Conservation (phyloP, 2,888 invertebrate species). For the Pteria penguin region DNA sequence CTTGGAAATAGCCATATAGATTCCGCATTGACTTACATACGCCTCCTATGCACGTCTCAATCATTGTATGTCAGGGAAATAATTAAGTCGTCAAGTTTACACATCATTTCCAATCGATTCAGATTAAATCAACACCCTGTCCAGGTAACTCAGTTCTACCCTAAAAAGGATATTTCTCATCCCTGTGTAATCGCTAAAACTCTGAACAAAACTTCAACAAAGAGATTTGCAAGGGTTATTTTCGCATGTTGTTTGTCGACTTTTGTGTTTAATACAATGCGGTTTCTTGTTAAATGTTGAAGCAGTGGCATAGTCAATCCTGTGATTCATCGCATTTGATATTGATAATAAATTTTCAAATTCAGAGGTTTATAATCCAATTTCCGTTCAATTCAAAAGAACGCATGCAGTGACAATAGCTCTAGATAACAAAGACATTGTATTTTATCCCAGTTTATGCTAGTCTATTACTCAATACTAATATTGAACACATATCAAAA, state of each 20-base stretch:
- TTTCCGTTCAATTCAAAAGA: not conserved
- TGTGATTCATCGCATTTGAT: not conserved
- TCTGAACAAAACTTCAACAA: not conserved
- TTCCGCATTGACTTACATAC: too few relatives aligned
- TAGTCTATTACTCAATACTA: too few relatives aligned
- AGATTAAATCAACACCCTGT: not conserved
- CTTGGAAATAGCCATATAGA: too few relatives aligned
- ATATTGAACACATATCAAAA: too few relatives aligned
- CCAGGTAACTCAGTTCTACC: not conserved
- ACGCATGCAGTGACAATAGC: not conserved
- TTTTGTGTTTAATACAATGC: not conserved
- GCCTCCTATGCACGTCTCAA: too few relatives aligned
- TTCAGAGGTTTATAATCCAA: not conserved
- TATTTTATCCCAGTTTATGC: too few relatives aligned
- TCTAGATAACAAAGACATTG: too few relatives aligned
- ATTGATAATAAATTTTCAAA: not conserved
- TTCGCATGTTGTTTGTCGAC: not conserved
- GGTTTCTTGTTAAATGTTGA: not conserved
- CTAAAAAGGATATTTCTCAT: not conserved
- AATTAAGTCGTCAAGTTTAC: not conserved
- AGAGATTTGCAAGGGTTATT: not conserved
- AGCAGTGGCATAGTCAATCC: too few relatives aligned
- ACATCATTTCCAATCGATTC: not conserved
- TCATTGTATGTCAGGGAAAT: too few relatives aligned
- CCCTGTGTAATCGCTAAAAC: not conserved